A percentile compares a stretch with the other conserved stretches of the same genome.
These are phyloP conservation scores for Kobus ellipsiprymnus DNA, from an alignment of 2,113 vertebrate genomes.

Conservation along the genomic window DNA sequence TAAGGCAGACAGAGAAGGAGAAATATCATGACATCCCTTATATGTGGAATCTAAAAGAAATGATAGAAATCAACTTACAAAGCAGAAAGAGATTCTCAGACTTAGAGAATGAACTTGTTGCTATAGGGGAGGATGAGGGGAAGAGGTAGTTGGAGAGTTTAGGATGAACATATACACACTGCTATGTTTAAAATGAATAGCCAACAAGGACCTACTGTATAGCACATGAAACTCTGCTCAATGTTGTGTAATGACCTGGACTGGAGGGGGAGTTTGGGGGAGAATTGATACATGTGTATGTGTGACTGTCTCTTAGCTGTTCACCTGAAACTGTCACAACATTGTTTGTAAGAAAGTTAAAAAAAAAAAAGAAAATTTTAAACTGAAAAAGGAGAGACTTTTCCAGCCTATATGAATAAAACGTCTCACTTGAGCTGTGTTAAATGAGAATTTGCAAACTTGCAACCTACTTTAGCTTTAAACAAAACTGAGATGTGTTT, in stretches of 20 bases:
- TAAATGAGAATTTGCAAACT: constrained; percentile 51
- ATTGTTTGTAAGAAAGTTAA: background rate
- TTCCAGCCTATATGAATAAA: background rate
- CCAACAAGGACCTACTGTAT: background rate
- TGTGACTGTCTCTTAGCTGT: background rate
- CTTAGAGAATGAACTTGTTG: background rate
- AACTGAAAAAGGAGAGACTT: background rate
- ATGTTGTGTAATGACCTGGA: background rate
- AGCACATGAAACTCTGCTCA: background rate
- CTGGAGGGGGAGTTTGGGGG: background rate
- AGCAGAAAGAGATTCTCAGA: background rate
- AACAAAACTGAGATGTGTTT: constrained; percentile 37
- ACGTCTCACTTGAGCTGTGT: background rate
- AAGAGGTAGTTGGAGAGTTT: background rate
- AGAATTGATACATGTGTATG: background rate
- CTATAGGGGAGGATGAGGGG: background rate
- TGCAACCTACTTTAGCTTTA: constrained; percentile 48
- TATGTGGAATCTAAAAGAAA: background rate
- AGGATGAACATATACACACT: background rate
- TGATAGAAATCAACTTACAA: background rate
- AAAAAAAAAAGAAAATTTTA: background rate
- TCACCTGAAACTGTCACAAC: background rate
- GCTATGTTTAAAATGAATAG: background rate
- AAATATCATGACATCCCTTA: background rate
- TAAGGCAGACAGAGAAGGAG: background rate